Evolutionary conservation across 2,888 invertebrate genomes (phyloP), one percentile per base, ranked within the genome.

Genomic region (Aplocera efformata): DNA sequence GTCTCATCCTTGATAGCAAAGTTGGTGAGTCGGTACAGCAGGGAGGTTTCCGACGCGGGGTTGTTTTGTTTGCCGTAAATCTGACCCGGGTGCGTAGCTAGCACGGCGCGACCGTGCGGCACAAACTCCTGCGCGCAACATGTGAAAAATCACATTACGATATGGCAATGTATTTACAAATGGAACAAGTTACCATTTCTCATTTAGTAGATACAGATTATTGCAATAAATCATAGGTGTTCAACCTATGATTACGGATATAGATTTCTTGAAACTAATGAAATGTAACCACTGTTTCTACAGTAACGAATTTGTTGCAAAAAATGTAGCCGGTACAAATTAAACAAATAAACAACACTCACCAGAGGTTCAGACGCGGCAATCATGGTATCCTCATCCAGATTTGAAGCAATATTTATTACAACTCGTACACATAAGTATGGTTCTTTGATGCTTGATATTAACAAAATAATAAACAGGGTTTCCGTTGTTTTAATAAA

Each of bases 301-400:
- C n/a, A n/a, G n/a, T n/a, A n/a, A n/a, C n/a, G n/a, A n/a, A n/a
- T n/a, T n/a, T n/a, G n/a, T n/a, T n/a, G n/a, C n/a, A n/a, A n/a
- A n/a, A n/a, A n/a, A n/a, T n/a, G n/a, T n/a, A 36, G 29, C 40
- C 29, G 35, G 40, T 40, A 53, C 48, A 31, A 41, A 42, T 34
- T 38, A 34, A 50, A 58, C 40, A 35, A 41, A 40, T 54, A 56
- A 35, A 59, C 10, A 53, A 46, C 40, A 57, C 69, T 67, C 82
- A 94, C 95, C 94, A 94, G 91, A 88, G 95, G 95, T 90, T 95
- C 95, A 86, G 94, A 94, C 89, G 95, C 95, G 91, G 95, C 94
- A 88, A 96, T 95, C 94, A 96, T 96, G 86, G 89, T 92, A 90
- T 91, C 91, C 82, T 93, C 95, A 94, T 95, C 95, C 95, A 96